phyloP scores from a whole-genome alignment of 1,140 invertebrate species.

The Neodiprion fabricii region DNA sequence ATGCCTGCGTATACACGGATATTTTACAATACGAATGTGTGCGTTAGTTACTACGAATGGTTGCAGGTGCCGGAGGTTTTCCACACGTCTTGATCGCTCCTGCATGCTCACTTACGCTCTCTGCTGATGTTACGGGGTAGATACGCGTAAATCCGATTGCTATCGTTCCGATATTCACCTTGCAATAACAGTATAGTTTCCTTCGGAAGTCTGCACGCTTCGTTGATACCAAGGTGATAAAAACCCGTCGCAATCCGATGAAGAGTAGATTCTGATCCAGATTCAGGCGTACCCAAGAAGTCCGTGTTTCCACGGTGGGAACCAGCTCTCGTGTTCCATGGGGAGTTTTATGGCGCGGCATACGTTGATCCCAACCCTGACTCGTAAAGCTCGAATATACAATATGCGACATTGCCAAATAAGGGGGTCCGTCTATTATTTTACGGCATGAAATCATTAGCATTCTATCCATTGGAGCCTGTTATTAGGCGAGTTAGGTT shows the following conservation, averaged over 20 bases:
- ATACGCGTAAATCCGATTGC: constrained; percentile 15
- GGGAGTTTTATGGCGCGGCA: constrained; percentile 30
- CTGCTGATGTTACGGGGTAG: no score
- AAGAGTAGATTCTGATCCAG: no score
- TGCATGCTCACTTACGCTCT: no score
- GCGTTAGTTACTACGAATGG: no score
- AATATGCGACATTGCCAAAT: constrained; percentile 26
- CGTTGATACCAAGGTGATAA: constrained; percentile 22
- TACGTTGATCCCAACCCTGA: constrained; percentile 28
- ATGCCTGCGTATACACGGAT: no score
- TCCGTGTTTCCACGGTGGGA: constrained; percentile 23
- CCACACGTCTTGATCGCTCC: no score
- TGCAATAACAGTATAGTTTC: not conserved
- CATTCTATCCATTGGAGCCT: constrained; percentile 11
- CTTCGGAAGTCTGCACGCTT: constrained; percentile 8
- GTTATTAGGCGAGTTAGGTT: not conserved
- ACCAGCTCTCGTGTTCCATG: constrained; percentile 30
- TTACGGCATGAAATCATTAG: constrained; percentile 35
- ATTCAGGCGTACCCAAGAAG: no score
- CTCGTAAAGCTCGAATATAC: constrained; percentile 28
- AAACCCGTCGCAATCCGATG: constrained; percentile 10
- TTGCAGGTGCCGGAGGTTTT: no score
- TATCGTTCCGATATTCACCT: constrained; percentile 12
- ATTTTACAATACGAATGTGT: no score
- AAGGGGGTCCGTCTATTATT: constrained; percentile 25